Evolutionary conservation across 2,888 invertebrate species (phyloP).

Genomic region (Ptilodon capucinus): DNA sequence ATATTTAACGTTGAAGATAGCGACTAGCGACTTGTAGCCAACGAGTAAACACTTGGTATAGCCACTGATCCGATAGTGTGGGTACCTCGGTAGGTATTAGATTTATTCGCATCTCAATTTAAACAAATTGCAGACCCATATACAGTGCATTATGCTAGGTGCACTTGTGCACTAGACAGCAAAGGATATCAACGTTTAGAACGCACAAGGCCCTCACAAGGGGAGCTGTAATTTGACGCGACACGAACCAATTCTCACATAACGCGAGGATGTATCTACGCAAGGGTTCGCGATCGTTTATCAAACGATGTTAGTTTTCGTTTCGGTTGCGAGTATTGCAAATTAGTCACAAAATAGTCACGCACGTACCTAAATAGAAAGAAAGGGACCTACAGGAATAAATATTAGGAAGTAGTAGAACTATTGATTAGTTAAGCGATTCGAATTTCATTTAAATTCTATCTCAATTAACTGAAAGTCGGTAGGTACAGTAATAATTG

Average conservation of each 20-base stretch:
- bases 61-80: too few species aligned
- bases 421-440: too few species aligned
- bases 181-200: constrained; percentile 48
- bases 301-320: background rate
- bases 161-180: constrained; percentile 5
- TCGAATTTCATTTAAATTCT: too few species aligned
- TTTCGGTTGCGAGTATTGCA: background rate
- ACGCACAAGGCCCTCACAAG: constrained; percentile 43
- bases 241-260: constrained; percentile 31
- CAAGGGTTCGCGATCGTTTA: background rate
- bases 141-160: background rate
- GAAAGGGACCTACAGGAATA: too few species aligned
- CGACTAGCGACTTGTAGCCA: too few species aligned
- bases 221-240: constrained; percentile 41
- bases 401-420: too few species aligned
- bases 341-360: too few species aligned
- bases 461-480: too few species aligned
- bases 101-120: background rate
- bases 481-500: too few species aligned
- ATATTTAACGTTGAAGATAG: too few species aligned
- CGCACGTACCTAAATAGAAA: background rate
- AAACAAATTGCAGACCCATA: background rate
- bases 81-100: background rate
- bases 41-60: too few species aligned
- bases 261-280: background rate